A percentile compares a stretch with the other conserved stretches of the same genome.
Conservation (phyloP, 2,888 invertebrate species). For the Frankliniella fusca region DNA sequence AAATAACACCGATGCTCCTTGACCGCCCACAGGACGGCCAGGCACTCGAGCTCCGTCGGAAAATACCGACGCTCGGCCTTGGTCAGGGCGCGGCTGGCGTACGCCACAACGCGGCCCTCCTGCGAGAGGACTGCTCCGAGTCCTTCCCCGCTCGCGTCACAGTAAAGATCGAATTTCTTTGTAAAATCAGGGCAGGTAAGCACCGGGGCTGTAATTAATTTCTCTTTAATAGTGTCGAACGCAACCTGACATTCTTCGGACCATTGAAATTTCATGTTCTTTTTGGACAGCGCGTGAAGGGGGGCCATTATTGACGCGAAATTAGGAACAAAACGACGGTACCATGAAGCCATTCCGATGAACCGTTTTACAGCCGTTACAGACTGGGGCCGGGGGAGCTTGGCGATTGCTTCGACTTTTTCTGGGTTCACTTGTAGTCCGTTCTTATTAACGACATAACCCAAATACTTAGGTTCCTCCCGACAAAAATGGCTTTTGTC, state of each 20-base stretch:
- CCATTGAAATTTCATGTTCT: no score
- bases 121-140: constrained; percentile 34
- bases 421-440: constrained; percentile 40
- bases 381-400: constrained; percentile 40
- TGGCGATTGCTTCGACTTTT: constrained; percentile 36
- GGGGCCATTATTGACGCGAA: no score
- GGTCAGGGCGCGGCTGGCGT: no score
- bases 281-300: no score
- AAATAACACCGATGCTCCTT: no score
- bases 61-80: no score
- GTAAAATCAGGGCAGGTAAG: constrained; percentile 35
- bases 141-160: constrained; percentile 32
- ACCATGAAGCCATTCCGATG: constrained; percentile 43
- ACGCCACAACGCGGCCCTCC: not conserved
- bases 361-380: constrained; percentile 40
- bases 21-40: no score
- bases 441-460: constrained; percentile 42
- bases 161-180: constrained; percentile 34
- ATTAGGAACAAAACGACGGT: constrained; percentile 34
- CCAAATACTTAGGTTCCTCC: constrained; percentile 41
- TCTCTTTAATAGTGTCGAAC: constrained; percentile 34
- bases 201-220: constrained; percentile 33
- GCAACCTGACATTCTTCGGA: constrained; percentile 30
- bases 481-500: constrained; percentile 41
- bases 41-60: no score